Conservation (phyloP, 2,113 vertebrate species). For the Nematolebias whitei region DNA sequence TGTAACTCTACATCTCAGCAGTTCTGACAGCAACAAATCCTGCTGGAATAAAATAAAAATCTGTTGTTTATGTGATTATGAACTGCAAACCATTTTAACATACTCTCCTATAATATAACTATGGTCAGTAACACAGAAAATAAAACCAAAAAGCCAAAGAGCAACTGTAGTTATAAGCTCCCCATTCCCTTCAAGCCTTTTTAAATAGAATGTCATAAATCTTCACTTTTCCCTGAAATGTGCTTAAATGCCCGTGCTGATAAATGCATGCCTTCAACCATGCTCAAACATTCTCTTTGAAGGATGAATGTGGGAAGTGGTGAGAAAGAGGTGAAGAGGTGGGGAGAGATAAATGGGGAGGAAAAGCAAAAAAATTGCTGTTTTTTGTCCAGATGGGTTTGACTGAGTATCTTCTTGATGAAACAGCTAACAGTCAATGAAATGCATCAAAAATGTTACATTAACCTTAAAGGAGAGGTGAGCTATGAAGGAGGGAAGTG, state of each 20-base stretch:
- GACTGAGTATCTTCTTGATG: constrained; percentile 67
- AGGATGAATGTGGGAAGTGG: constrained; percentile 68
- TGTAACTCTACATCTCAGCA: no score
- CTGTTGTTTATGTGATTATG: no score
- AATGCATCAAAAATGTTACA: constrained; percentile 74
- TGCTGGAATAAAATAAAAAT: no score
- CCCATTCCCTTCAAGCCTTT: constrained; percentile 39
- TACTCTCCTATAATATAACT: no score
- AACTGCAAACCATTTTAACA: no score
- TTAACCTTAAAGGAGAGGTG: constrained; percentile 49
- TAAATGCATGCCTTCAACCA: constrained; percentile 68
- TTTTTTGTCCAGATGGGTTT: constrained; percentile 73
- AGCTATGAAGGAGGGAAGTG: neutral
- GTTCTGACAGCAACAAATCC: no score
- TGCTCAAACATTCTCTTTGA: constrained; percentile 55
- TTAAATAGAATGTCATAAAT: constrained; percentile 68
- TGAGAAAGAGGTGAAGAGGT: constrained; percentile 19
- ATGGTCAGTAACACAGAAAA: no score
- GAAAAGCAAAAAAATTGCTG: constrained; percentile 48
- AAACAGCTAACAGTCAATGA: constrained; percentile 71
- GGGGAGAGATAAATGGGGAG: constrained; percentile 6
- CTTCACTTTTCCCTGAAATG: constrained; percentile 56
- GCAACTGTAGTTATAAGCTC: constrained; percentile 33
- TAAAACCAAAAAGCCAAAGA: no score
- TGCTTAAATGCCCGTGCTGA: constrained; percentile 69